These are phyloP conservation scores for Luidia sarsii DNA, from an alignment of 53 echinoderm and acorn worm genomes.

Conservation along the genomic window DNA sequence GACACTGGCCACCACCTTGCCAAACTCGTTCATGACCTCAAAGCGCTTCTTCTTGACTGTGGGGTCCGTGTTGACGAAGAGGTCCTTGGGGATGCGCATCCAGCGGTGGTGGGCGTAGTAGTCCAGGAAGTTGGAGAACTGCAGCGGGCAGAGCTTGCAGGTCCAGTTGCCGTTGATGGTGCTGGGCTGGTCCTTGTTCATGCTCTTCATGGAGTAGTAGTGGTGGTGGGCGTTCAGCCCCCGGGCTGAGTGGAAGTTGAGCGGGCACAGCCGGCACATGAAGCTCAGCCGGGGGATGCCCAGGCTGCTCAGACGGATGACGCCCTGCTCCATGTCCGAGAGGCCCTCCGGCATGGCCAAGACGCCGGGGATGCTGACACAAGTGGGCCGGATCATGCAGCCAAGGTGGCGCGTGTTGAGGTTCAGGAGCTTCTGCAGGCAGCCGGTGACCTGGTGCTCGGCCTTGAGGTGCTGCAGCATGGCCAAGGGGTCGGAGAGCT, in stretches of 20 bases:
- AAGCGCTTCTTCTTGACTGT: slow-evolving; percentile 18
- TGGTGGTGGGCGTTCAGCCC: slow-evolving; percentile 47
- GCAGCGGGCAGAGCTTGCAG: slow-evolving; percentile 41
- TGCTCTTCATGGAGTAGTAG: slow-evolving; percentile 1
- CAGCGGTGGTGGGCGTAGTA: slow-evolving; percentile 58
- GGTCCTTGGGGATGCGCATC: slow-evolving; percentile 54
- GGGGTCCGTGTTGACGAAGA: slow-evolving; percentile 31
- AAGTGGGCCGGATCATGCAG: slow-evolving; percentile 41
- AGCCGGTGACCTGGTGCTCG: slow-evolving; percentile 24
- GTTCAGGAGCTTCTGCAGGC: slow-evolving; percentile 43
- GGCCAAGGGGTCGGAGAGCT: slow-evolving; percentile 24
- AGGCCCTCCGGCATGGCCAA: slow-evolving; percentile 49
- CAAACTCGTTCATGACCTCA: slow-evolving; percentile 20
- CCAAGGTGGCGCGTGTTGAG: slow-evolving; percentile 51
- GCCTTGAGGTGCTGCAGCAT: slow-evolving; percentile 47
- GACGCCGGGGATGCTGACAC: slow-evolving; percentile 44
- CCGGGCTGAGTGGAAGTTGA: slow-evolving; percentile 35
- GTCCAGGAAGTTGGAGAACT: slow-evolving; percentile 37
- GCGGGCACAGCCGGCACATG: slow-evolving; percentile 50
- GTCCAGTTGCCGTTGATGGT: slow-evolving; percentile 7
- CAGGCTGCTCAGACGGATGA: slow-evolving; percentile 33
- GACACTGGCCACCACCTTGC: slow-evolving; percentile 31
- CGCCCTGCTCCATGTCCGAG: slow-evolving; percentile 49
- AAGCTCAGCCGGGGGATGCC: slow-evolving; percentile 43
- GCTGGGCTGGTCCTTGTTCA: neutral